Base-by-base conservation (phyloP, 2,888 invertebrate species). In the Troglohyphantes excavatus region DNA sequence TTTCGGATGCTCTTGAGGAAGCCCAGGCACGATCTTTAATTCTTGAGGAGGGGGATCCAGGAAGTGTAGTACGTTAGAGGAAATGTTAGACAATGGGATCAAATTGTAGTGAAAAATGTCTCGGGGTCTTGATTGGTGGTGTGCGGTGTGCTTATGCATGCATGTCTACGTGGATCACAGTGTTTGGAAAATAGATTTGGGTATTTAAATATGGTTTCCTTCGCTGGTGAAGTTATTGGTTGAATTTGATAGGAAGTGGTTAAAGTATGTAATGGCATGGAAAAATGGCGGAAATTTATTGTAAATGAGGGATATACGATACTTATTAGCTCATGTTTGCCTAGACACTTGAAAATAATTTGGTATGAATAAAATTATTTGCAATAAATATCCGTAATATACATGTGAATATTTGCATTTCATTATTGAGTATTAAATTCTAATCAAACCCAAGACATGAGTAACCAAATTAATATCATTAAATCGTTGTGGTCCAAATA, bases 1-100 rank as follows among this genome's bases (percentile, higher is more conserved):
- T 72, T 72, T 72, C 72, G n/a, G 17, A 26, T 3, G 26, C 46
- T 33, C 23, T 72, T 72, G 17, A 27, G 72, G 27, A 72, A 72
- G 46, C 46, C 17, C 3, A 33, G 9, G 3, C 33, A 33, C 33
- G 33, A 33, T 33, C 33, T 33, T 33, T 6, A 33, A n/a, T n/a
- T n/a, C n/a, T 9, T 9, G 9, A 33, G 33, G 33, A 33, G 21
- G 39, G 9, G 33, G 21, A 72, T 46, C 19, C 46, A 72, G 72
- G 72, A 72, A 72, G 72, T 72, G 72, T 46, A 26, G 23, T 6
- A 29, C 13, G 7, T 21, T 46, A 17, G 26, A 72, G 72, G 72
- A 72, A 72, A 46, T 26, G 46, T 53, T 53, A 53, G 53, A 53
- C 53, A 53, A 53, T 53, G 53, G 53, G 53, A n/a, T 53, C n/a